Evolutionary conservation across 2,797 vertebrate genomes (phyloP), one percentile per base, ranked within the genome.

Genomic region (Artibeus lituratus): DNA sequence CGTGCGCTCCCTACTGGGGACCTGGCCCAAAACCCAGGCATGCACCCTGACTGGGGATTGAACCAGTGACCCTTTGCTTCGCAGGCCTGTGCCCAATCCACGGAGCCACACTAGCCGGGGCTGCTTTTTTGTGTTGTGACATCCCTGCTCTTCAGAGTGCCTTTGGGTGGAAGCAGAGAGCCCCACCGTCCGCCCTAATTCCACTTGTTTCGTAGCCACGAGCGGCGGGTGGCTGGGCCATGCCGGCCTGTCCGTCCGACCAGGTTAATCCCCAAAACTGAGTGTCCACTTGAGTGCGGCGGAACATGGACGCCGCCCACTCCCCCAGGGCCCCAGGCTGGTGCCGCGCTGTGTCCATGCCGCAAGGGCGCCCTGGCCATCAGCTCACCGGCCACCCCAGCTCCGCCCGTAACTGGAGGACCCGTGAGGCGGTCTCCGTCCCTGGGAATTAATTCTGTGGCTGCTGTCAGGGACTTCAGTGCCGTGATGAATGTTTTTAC

Each of bases 401-500:
- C 95, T 83, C 93, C 62, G 37, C 92, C 94, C 67, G 55, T 94
- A 83, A 67, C 53, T 55, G 85, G 92, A 65, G 90, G 82, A 80
- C 65, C 83, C 53, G 35, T 29, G 65, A 62, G 74, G 83, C 2
- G 7, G 86, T 67, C 94, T 94, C 92, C 86, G 74, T 39, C 51
- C 72, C 37, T 19, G 47, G 2, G 37, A 95, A 96, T 96, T 96
- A 94, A 94, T 97, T 95, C 77, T 87, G 88, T 94, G 93, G 97
- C 93, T 73, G 62, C 91, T 82, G 90, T 86, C 96, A 90, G 1
- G 59, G 93, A 91, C 95, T 78, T 97, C 85, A 29, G 92, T n/a
- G 87, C 62, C 55, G 1, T 96, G 93, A 97, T 90, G 59, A 89
- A 95, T 96, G 93, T 94, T 97, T 93, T 95, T 94, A 96, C 94